A percentile compares a stretch with the other conserved stretches of the same genome.
phyloP scores from a whole-genome alignment of 2,888 invertebrate genomes.

The Dolichomitus sp. region DNA sequence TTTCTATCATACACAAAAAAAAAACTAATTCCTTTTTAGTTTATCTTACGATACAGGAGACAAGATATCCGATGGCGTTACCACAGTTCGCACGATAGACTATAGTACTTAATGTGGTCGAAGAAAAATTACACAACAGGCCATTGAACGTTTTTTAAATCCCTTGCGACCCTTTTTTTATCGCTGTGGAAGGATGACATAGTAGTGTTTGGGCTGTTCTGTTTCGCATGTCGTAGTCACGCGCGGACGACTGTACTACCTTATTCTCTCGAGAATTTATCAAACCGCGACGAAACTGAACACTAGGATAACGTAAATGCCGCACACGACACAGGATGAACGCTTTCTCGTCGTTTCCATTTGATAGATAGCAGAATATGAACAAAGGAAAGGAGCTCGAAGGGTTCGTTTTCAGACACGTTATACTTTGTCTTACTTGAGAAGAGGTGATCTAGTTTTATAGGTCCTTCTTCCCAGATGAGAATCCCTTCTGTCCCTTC shows the following conservation, averaged over 20 bases:
- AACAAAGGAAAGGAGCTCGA: neutral
- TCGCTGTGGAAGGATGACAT: neutral
- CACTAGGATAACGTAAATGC: conserved; percentile 17
- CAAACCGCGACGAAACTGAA: conserved; percentile 18
- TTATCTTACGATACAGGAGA: neutral
- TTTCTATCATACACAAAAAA: neutral
- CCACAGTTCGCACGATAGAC: conserved; percentile 13
- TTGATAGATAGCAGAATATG: conserved; percentile 22
- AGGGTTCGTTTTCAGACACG: neutral
- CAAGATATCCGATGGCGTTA: neutral
- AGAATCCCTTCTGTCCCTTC: conserved; percentile 6
- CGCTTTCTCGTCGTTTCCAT: conserved; percentile 12
- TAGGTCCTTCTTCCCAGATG: conserved; percentile 12
- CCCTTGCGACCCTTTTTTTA: neutral
- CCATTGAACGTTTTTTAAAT: neutral
- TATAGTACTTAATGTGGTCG: neutral
- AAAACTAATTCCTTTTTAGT: neutral
- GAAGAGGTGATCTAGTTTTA: neutral
- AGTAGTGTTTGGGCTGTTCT: neutral
- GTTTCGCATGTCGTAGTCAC: conserved; percentile 19
- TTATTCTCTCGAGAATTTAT: conserved; percentile 30
- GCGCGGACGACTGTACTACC: conserved; percentile 8
- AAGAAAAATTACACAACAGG: conserved; percentile 15
- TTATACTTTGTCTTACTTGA: neutral
- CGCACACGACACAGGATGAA: neutral